Percentiles rank a stretch among this genome's conserved stretches.
Evolutionary conservation across 2,113 vertebrate species (phyloP).

Genomic region (Haliaeetus leucogaster): DNA sequence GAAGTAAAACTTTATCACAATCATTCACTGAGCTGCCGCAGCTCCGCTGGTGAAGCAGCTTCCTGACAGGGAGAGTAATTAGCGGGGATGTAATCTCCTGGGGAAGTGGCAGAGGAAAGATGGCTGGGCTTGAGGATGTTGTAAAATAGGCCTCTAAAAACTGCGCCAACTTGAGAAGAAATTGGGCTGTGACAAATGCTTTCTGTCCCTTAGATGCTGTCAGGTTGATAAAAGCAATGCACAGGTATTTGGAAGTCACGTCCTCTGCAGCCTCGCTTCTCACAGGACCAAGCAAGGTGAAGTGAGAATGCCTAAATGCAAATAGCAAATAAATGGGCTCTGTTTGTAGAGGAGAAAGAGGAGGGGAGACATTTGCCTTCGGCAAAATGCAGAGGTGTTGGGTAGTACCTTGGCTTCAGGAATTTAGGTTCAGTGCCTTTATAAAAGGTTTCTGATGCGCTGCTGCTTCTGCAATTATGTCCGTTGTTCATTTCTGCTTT

Average conservation of each 20-base stretch:
- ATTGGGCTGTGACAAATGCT: fast-evolving
- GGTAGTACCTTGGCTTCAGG: background rate
- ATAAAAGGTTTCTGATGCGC: fast-evolving
- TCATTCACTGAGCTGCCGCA: background rate
- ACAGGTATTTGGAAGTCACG: fast-evolving
- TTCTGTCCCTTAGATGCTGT: background rate
- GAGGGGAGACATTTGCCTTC: background rate
- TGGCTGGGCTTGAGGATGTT: background rate
- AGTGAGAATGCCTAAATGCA: background rate
- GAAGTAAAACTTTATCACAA: background rate
- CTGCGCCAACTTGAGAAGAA: background rate
- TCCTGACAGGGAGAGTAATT: background rate
- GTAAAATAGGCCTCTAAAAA: background rate
- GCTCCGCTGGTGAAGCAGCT: background rate
- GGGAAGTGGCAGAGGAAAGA: fast-evolving
- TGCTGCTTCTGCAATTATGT: background rate
- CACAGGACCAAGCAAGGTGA: fast-evolving
- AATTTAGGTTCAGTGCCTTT: background rate
- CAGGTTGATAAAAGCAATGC: background rate
- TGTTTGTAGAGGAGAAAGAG: background rate
- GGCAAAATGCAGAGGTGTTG: fast-evolving
- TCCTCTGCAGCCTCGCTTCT: background rate
- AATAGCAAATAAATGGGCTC: background rate
- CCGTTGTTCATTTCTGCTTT: fast-evolving
- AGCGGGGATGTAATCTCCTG: background rate